These are phyloP conservation scores for Rhyacophila brunnea DNA, from an alignment of 1,140 invertebrate genomes.

Conservation along the genomic window DNA sequence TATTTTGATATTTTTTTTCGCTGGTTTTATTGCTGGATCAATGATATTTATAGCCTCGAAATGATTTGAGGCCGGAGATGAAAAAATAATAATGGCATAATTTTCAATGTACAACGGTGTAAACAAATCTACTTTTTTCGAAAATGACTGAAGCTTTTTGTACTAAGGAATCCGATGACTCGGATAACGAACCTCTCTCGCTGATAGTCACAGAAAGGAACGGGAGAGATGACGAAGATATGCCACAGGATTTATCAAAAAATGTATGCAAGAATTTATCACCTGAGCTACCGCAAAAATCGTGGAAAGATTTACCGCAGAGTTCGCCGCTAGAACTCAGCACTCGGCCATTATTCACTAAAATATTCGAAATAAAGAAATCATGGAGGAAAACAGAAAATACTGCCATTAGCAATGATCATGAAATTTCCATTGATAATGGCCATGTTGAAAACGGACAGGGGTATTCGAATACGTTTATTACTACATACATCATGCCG, in stretches of 20 bases:
- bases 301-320: conserved; percentile 12
- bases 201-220: conserved; percentile 44
- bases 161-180: conserved; percentile 42
- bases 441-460: background rate
- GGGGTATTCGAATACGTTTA: conserved; percentile 16
- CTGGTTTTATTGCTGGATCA: background rate
- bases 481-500: conserved; percentile 16
- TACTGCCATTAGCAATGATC: background rate
- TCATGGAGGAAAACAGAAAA: conserved; percentile 17
- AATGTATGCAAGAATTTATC: too few relatives aligned
- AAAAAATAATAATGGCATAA: background rate
- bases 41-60: background rate
- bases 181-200: conserved; percentile 50
- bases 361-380: conserved; percentile 22
- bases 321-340: conserved; percentile 10
- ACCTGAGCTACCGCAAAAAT: too few relatives aligned
- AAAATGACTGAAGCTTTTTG: conserved; percentile 13
- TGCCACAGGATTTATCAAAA: too few relatives aligned
- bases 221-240: background rate
- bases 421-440: background rate
- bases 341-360: conserved; percentile 20
- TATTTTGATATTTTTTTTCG: too few relatives aligned
- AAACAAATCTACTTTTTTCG: background rate
- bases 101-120: background rate
- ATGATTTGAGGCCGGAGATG: background rate